Base-by-base conservation (phyloP, 2,888 invertebrate genomes). In the Emmelina monodactyla region DNA sequence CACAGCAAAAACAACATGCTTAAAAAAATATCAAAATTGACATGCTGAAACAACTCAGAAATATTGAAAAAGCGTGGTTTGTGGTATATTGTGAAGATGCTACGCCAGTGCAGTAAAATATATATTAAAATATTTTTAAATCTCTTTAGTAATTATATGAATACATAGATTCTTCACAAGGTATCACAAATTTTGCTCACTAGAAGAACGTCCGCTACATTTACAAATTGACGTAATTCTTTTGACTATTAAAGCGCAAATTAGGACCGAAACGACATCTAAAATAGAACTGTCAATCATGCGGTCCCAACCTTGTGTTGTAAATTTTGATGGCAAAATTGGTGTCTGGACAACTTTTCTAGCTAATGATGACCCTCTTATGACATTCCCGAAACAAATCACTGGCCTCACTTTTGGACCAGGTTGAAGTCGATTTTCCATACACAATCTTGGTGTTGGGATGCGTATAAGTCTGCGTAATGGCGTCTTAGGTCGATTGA, bases 311-410 rank as follows among this genome's bases (percentile, higher is more conserved):
- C 80, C 82, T 80, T 66, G 64, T 46, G 61, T 53, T 43, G 69
- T 55, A 52, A 80, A 81, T 70, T 83, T 83, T 52, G 83, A 80
- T 37, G 83, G 83, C 50, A 83, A 65, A 37, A 82, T 66, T 36
- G 82, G 73, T 32, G 58, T 58, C 46, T 55, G 62, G 39, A 83
- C 69, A 46, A 82, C 55, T 59, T 81, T 76, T 63, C 81, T 69
- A 49, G 82, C 81, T 50, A 85, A 55, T 57, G 62, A 54, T 30
- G 60, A 53, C 46, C 64, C 67, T 42, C 73, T 70, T 50, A 69
- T 57, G 42, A 47, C 47, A 53, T 51, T 52, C 53, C 60, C 64
- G 1, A 58, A 45, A 40, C 48, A 47, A 3, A 69, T 45, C 2
- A 59, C 46, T 1, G 75, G 76, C 22, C 71, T 57, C n/a, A 68